A percentile compares a stretch with the other conserved stretches of the same genome.
These are phyloP conservation scores for Callithrix jacchus DNA, from an alignment of 2,113 vertebrate species.

Conservation along the genomic window DNA sequence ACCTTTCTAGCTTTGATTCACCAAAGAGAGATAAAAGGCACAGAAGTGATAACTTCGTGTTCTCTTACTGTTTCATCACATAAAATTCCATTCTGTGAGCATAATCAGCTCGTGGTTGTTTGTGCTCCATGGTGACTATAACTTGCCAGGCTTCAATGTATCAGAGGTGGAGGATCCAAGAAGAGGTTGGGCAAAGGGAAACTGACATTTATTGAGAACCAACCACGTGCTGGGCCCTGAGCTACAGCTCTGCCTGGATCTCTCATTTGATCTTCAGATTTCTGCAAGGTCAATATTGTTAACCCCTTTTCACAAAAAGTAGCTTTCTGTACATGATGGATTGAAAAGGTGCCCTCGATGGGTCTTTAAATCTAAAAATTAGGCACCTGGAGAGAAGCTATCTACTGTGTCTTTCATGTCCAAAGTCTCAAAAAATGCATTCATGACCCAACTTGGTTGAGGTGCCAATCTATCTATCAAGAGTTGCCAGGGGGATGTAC, in stretches of 20 bases:
- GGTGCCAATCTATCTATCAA: no score
- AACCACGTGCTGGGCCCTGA: no score
- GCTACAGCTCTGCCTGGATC: accelerated
- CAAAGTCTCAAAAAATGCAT: neutral
- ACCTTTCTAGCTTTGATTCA: neutral
- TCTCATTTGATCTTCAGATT: neutral
- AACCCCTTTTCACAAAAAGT: neutral
- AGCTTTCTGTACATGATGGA: neutral
- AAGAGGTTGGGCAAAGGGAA: no score
- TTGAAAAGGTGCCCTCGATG: neutral
- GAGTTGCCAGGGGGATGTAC: neutral
- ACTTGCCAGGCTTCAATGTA: neutral
- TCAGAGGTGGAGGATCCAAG: no score
- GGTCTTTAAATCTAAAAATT: neutral
- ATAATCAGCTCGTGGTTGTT: neutral
- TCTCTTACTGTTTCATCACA: neutral
- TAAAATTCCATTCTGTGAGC: neutral
- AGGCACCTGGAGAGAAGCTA: no score
- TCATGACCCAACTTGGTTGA: neutral
- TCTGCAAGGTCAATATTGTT: neutral
- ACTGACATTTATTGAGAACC: neutral
- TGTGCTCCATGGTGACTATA: neutral
- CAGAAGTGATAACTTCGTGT: neutral
- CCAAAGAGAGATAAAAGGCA: neutral
- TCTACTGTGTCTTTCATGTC: neutral